Evolutionary conservation across 2,797 vertebrate species (phyloP).

Genomic region (Siniperca scherzeri): DNA sequence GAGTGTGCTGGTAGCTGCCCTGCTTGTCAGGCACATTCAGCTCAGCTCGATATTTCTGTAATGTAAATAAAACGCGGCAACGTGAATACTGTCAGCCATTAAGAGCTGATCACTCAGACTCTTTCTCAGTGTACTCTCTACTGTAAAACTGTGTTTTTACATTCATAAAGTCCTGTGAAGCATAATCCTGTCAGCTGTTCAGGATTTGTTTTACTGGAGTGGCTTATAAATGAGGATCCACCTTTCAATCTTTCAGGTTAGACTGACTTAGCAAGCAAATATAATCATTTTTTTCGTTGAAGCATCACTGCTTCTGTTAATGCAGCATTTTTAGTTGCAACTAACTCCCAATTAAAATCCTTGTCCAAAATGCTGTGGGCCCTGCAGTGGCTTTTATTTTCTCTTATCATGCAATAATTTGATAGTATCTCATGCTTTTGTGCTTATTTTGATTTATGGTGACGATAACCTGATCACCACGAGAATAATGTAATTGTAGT

Average conservation of each 20-base stretch:
- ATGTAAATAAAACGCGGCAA: conserved; percentile 58
- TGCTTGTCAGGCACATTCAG: conserved; percentile 58
- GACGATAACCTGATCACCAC: conserved; percentile 13
- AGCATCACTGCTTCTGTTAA: conserved; percentile 14
- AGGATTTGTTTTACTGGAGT: conserved; percentile 17
- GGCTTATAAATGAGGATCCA: conserved; percentile 37
- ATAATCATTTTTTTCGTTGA: conserved; percentile 34
- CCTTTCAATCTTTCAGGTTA: conserved; percentile 32
- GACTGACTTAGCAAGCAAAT: conserved; percentile 29
- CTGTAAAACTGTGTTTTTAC: conserved; percentile 33
- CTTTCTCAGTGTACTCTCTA: conserved; percentile 1
- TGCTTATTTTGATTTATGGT: conserved; percentile 29
- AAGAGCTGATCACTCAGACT: conserved; percentile 44
- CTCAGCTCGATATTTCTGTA: conserved; percentile 55
- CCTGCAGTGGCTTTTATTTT: conserved; percentile 20
- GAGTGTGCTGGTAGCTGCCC: conserved; percentile 48
- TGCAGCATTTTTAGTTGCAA: conserved; percentile 13
- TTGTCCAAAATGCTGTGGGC: neutral
- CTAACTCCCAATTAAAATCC: conserved; percentile 7
- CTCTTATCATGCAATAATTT: conserved; percentile 17
- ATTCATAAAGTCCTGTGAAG: conserved; percentile 42
- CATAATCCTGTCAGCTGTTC: conserved; percentile 21
- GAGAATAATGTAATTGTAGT: conserved; percentile 10
- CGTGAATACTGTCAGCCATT: conserved; percentile 50
- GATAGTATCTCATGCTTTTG: conserved; percentile 10